A percentile compares a stretch with the other conserved stretches of the same genome.
Evolutionary conservation across 2,797 vertebrate genomes (phyloP).

Genomic region (Trachurus trachurus): DNA sequence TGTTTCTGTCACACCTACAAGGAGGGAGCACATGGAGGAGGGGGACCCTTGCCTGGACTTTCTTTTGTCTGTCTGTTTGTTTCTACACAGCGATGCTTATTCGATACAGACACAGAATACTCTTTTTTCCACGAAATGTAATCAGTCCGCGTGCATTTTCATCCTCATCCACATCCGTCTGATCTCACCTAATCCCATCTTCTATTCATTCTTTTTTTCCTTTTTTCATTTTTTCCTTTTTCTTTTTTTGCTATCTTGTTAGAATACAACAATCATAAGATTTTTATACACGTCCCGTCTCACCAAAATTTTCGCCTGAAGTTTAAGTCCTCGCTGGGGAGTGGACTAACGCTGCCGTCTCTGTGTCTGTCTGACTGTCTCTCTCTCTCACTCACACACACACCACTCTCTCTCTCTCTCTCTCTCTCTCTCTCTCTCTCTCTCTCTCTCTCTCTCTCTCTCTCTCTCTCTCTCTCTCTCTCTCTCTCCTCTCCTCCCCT

Average conservation of each 20-base stretch:
- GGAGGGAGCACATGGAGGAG: constrained; percentile 55
- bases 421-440: constrained; percentile 44
- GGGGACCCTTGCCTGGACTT: constrained; percentile 55
- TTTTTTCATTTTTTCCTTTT: background rate
- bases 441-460: constrained; percentile 32
- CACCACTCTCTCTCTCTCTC: constrained; percentile 21
- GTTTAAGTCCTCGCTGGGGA: constrained; percentile 69
- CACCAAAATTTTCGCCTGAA: constrained; percentile 75
- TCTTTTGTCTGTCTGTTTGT: constrained; percentile 66
- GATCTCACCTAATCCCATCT: constrained; percentile 16
- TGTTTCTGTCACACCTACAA: constrained; percentile 73
- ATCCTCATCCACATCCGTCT: constrained; percentile 24
- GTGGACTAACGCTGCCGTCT: constrained; percentile 44
- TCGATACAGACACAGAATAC: background rate
- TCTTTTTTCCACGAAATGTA: background rate
- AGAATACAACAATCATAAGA: background rate
- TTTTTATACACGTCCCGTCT: constrained; percentile 50
- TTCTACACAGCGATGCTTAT: constrained; percentile 22
- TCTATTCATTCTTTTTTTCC: background rate
- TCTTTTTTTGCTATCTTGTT: background rate
- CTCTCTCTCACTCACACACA: background rate
- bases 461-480: constrained; percentile 14
- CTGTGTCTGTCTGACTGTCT: constrained; percentile 28
- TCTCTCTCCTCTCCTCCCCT: constrained; percentile 18
- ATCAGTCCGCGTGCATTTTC: constrained; percentile 20